Evolutionary conservation across 1,140 invertebrate species (phyloP).

Genomic region (Bombus pyrosoma): DNA sequence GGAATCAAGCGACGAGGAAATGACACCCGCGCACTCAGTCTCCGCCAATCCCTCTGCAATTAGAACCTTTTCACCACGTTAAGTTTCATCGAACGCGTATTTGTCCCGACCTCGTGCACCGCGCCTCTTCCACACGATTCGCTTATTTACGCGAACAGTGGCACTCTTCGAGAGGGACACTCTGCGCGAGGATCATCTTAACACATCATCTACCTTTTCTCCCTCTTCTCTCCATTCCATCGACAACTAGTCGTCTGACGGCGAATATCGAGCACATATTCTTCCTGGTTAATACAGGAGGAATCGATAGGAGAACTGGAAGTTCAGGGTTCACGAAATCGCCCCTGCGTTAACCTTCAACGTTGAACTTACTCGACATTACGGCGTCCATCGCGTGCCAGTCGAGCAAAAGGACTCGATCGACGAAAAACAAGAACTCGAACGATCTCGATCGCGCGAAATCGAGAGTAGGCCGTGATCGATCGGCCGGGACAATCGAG

Average conservation of each 20-base stretch:
- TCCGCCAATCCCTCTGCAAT: background rate
- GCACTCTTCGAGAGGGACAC: background rate
- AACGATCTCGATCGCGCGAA: background rate
- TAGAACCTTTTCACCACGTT: slow-evolving; percentile 16
- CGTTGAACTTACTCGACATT: slow-evolving; percentile 54
- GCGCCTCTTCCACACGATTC: background rate
- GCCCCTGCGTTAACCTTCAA: background rate
- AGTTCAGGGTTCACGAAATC: slow-evolving; percentile 14
- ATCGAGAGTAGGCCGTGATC: background rate
- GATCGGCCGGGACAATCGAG: no score
- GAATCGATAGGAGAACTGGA: background rate
- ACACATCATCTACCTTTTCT: slow-evolving; percentile 12
- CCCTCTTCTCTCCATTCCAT: background rate
- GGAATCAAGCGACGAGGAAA: slow-evolving; percentile 17
- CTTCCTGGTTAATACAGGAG: background rate
- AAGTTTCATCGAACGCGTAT: slow-evolving; percentile 19
- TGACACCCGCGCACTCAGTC: background rate
- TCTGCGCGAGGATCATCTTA: background rate
- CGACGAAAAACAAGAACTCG: background rate
- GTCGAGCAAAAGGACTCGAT: background rate
- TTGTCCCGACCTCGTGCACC: no score
- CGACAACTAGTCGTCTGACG: background rate
- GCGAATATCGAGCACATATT: slow-evolving; percentile 6
- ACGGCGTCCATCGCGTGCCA: slow-evolving; percentile 37
- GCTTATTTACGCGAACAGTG: background rate